These are phyloP conservation scores for Dallia pectoralis DNA, from an alignment of 2,797 vertebrate genomes.

Conservation along the genomic window DNA sequence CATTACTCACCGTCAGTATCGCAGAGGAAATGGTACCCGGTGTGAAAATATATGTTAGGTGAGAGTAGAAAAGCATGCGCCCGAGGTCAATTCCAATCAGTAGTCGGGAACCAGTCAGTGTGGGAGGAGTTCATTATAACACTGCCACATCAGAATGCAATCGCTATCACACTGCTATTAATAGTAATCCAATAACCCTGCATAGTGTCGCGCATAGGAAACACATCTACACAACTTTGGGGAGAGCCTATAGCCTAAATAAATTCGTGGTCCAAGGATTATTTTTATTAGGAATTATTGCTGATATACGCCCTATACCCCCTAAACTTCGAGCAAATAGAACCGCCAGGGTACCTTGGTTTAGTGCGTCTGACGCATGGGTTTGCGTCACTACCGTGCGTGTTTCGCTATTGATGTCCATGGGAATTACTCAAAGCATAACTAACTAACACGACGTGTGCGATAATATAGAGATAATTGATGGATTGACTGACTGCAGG, in stretches of 20 bases:
- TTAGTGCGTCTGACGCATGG: slow-evolving; percentile 72
- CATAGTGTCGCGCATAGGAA: background rate
- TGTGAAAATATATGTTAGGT: slow-evolving; percentile 16
- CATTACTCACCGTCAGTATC: slow-evolving; percentile 19
- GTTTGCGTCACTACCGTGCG: slow-evolving; percentile 69
- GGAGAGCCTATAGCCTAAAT: background rate
- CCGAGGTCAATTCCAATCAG: slow-evolving; percentile 18
- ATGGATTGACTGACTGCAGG: background rate
- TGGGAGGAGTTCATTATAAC: slow-evolving; percentile 30
- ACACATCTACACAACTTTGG: background rate
- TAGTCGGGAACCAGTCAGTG: slow-evolving; percentile 36
- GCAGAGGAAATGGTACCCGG: slow-evolving; percentile 24
- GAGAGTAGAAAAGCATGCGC: slow-evolving; percentile 29
- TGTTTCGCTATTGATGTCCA: background rate
- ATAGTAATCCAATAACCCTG: slow-evolving; percentile 13
- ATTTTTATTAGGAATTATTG: background rate
- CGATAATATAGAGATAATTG: background rate
- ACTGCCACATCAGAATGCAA: slow-evolving; percentile 3
- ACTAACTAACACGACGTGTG: background rate
- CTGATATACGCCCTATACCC: background rate
- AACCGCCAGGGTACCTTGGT: background rate
- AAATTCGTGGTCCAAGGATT: background rate
- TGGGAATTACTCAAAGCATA: background rate
- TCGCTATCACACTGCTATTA: slow-evolving; percentile 32
- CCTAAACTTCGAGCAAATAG: background rate